phyloP scores from a whole-genome alignment of 2,888 invertebrate genomes.

The Alsophila aescularia region DNA sequence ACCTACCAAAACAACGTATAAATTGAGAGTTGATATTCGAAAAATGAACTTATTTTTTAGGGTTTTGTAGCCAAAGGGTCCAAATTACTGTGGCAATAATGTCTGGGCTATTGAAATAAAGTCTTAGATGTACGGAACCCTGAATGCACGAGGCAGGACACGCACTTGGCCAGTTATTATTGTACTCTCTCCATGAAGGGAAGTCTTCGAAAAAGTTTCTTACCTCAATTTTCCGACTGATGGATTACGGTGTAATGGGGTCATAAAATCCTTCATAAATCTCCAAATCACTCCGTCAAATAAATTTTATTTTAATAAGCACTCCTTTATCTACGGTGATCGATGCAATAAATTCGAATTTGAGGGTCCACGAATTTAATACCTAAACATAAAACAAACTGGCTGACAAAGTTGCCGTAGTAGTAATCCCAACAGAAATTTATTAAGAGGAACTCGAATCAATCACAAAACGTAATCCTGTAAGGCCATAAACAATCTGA shows the following conservation, averaged over 20 bases:
- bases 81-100: no score
- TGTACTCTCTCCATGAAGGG: not conserved
- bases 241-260: conserved; percentile 29
- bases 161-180: not conserved
- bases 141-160: no score
- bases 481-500: conserved; percentile 74
- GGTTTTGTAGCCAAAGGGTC: no score
- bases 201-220: conserved; percentile 24
- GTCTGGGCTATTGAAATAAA: no score
- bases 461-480: conserved; percentile 78
- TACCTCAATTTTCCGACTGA: conserved; percentile 36
- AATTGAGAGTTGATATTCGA: no score
- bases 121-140: no score
- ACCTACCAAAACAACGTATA: no score
- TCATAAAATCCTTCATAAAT: conserved; percentile 52
- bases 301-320: conserved; percentile 64
- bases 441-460: conserved; percentile 74
- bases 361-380: conserved; percentile 57
- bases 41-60: no score
- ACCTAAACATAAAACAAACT: conserved; percentile 65
- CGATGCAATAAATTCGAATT: conserved; percentile 57
- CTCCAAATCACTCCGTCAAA: conserved; percentile 44
- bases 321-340: conserved; percentile 57
- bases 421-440: conserved; percentile 61
- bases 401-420: conserved; percentile 56